Base-by-base conservation (phyloP, 2,888 invertebrate genomes). In the Mesoligia furuncula region DNA sequence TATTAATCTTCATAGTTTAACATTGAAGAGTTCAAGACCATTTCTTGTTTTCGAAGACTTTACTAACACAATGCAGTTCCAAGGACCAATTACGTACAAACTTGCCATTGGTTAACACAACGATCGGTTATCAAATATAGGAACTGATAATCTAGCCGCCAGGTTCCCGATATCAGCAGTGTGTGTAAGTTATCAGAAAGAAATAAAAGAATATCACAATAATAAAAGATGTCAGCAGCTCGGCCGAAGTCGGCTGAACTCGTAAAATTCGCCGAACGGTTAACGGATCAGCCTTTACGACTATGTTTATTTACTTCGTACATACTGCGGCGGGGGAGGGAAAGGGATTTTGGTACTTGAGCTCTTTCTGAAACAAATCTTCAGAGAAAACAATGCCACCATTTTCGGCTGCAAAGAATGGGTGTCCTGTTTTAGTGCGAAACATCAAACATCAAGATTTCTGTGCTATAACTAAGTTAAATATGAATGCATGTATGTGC, bases 281-380 rank as follows among this genome's bases (percentile, higher is more conserved):
- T 72, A 77, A 27, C 82, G 57, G 77, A 64, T 77, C 77, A 74
- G 61, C 57, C 42, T 61, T 81, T 81, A 81, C 68, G 81, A 82
- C n/a, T 11, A 8, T 62, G 79, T 79, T 79, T 79, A 79, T 79
- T 75, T 79, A 79, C 80, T 67, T 45, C 36, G 24, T 31, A 45
- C 72, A 57, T 72, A 57, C 61, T 15, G 59, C 13, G 65, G 15
- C 27, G 54, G 27, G 31, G 39, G 54, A 79, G 17, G n/a, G 2
- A 24, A 17, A 27, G 0, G 48, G 71, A 59, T 80, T 80, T 42
- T n/a, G 59, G 27, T 27, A 45, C 42, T 7, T n/a, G 20, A 74
- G 27, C 39, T 59, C 27, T 15, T 76, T 67, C 42, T 45, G 4
- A 39, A 48, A 59, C 3, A 31, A 77, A 67, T 77, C 48, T 48